Conservation (phyloP, 2,888 invertebrate genomes). For the Oxyteleia sp. region DNA sequence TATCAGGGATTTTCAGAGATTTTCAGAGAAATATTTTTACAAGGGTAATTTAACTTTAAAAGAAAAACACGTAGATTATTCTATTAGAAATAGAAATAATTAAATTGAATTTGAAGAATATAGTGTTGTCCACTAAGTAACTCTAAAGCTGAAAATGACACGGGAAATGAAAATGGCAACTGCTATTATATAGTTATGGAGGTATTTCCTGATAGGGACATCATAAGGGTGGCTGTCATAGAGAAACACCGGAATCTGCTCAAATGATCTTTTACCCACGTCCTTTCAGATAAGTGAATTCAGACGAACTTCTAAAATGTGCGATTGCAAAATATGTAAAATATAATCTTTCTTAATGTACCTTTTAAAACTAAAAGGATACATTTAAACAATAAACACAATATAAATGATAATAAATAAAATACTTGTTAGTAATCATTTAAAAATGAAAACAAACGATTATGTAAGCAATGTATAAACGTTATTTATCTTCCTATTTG, state of each 20-base stretch:
- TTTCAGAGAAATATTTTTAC: too few relatives aligned
- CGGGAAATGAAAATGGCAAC: conserved; percentile 66
- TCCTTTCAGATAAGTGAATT: conserved; percentile 16
- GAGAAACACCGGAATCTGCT: conserved; percentile 60
- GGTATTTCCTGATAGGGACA: conserved; percentile 67
- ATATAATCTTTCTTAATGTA: neutral
- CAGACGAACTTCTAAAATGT: conserved; percentile 1
- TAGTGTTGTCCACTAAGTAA: conserved; percentile 5
- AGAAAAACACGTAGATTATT: too few relatives aligned
- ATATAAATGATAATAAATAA: too few relatives aligned
- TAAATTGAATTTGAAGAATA: neutral
- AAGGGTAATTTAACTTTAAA: too few relatives aligned
- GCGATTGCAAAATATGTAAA: neutral
- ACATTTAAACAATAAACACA: too few relatives aligned
- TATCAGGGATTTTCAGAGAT: too few relatives aligned
- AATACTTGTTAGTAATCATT: too few relatives aligned
- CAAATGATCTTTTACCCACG: conserved; percentile 31
- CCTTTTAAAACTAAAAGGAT: too few relatives aligned
- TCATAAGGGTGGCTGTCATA: conserved; percentile 63
- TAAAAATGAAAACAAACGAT: too few relatives aligned
- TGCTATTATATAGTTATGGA: conserved; percentile 53
- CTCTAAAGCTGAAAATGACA: conserved; percentile 41
- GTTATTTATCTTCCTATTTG: too few relatives aligned
- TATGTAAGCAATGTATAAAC: too few relatives aligned
- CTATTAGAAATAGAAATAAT: neutral